Conservation (phyloP, 2,888 invertebrate species). For the Agelastica alni region DNA sequence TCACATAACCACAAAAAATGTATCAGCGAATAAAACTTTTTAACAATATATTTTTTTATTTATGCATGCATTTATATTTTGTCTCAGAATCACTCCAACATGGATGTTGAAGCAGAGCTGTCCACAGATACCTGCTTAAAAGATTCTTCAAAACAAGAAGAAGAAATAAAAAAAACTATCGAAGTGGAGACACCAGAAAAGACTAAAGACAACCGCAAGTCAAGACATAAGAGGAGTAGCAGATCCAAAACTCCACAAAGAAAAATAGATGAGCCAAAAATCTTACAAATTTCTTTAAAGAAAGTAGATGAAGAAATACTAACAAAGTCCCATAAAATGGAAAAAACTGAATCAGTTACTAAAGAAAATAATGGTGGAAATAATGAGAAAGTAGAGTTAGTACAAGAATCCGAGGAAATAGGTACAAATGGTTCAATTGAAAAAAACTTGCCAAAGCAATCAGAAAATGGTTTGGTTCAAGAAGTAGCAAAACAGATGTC, state of each 20-base stretch:
- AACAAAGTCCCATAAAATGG: conserved; percentile 24
- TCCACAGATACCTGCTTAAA: conserved; percentile 7
- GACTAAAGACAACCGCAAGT: conserved; percentile 6
- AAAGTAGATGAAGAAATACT: conserved; percentile 22
- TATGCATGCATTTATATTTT: no score
- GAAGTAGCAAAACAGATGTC: neutral
- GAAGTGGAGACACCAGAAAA: conserved; percentile 14
- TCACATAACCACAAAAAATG: no score
- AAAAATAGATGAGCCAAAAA: conserved; percentile 25
- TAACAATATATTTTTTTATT: no score
- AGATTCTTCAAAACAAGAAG: neutral
- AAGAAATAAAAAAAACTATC: conserved; percentile 7
- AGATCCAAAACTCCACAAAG: conserved; percentile 38
- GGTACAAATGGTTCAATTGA: neutral
- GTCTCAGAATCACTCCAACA: conserved; percentile 6
- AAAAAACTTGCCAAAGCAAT: neutral
- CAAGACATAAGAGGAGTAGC: conserved; percentile 28
- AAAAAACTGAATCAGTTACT: conserved; percentile 14
- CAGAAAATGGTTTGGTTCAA: neutral
- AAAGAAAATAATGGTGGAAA: conserved; percentile 16
- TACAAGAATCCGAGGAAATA: neutral
- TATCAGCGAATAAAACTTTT: no score
- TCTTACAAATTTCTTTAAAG: conserved; percentile 19
- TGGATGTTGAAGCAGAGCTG: conserved; percentile 22
- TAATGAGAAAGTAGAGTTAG: neutral